Percentiles rank a stretch among this genome's conserved stretches.
Conservation (phyloP, 1,140 invertebrate species). For the Saccostrea cuccullata region DNA sequence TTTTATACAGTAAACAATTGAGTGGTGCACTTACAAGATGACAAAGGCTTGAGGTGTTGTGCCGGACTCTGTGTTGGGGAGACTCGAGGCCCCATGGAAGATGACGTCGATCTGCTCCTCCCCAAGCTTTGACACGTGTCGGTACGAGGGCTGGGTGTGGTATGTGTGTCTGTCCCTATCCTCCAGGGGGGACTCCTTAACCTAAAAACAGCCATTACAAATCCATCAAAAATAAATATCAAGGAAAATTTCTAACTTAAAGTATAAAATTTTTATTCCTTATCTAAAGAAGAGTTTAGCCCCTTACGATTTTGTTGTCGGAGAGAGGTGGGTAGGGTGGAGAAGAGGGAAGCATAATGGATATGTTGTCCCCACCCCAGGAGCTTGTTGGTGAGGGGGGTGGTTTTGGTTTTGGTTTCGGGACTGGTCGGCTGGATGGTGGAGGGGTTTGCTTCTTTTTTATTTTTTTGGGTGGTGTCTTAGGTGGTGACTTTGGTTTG, state of each 20-base stretch:
- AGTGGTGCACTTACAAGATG: slow-evolving; percentile 68
- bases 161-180: slow-evolving; percentile 65
- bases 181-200: slow-evolving; percentile 65
- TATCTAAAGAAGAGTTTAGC: background rate
- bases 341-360: slow-evolving; percentile 62
- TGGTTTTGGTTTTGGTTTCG: slow-evolving; percentile 30
- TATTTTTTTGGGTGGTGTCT: slow-evolving; percentile 51
- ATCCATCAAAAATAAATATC: background rate
- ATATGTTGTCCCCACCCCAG: slow-evolving; percentile 67
- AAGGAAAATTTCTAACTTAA: background rate
- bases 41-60: slow-evolving; percentile 67
- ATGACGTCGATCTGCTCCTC: slow-evolving; percentile 73
- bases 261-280: background rate
- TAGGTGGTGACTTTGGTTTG: slow-evolving; percentile 52
- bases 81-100: slow-evolving; percentile 70
- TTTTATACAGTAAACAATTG: too few species aligned
- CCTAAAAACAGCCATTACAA: slow-evolving; percentile 49
- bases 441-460: slow-evolving; percentile 37
- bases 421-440: slow-evolving; percentile 34
- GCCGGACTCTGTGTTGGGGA: slow-evolving; percentile 64
- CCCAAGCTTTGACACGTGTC: slow-evolving; percentile 69
- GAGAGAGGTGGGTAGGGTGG: slow-evolving; percentile 61
- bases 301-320: slow-evolving; percentile 67
- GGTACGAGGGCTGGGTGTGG: slow-evolving; percentile 60
- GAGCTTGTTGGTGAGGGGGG: slow-evolving; percentile 58